Conservation (phyloP, 2,113 vertebrate species). For the Macaca fascicularis region T2T-MFA8v1.1 NC_088387.1:67933001-67933500, state of each 20-base stretch:
- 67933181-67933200: background rate
- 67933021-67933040: conserved; percentile 27
- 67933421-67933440: background rate
- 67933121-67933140: background rate
- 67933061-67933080: background rate
- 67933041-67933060: background rate
- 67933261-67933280: background rate
- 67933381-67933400: background rate
- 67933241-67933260: background rate
- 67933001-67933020: conserved; percentile 98
- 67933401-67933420: background rate
- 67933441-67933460: background rate
- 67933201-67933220: background rate
- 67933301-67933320: background rate
- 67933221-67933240: background rate
- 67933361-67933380: background rate
- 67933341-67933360: background rate
- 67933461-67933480: background rate
- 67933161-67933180: background rate
- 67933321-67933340: background rate
- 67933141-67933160: background rate
- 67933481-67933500: background rate
- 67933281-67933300: background rate
- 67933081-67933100: background rate
- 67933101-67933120: background rate